Percentiles rank a stretch among this genome's conserved stretches.
Evolutionary conservation across 2,113 vertebrate species (phyloP).

Genomic region (Protomyctophum bolini): DNA sequence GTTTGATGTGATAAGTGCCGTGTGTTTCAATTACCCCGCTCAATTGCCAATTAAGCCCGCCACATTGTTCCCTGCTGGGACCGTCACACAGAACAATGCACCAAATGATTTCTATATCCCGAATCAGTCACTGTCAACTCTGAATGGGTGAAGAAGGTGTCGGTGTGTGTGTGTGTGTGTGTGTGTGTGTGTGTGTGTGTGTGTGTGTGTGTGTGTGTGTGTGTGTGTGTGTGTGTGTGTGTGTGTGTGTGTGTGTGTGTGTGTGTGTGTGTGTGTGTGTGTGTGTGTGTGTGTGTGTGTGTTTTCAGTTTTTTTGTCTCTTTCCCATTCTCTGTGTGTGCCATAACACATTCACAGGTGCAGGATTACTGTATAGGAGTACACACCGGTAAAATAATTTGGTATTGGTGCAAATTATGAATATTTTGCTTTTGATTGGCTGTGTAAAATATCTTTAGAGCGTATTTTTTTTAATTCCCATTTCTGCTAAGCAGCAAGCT

Average conservation of each 20-base stretch:
- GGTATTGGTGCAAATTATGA: no score
- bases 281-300: neutral
- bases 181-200: neutral
- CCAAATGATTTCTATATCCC: constrained; percentile 29
- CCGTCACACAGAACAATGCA: constrained; percentile 35
- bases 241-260: neutral
- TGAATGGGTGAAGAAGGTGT: neutral
- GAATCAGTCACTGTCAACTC: constrained; percentile 8
- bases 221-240: neutral
- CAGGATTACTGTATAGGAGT: no score
- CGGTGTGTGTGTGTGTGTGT: neutral
- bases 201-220: neutral
- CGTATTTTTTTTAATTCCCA: no score
- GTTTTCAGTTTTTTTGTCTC: neutral
- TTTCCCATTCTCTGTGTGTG: neutral
- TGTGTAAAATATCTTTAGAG: no score
- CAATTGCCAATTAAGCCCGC: constrained; percentile 57
- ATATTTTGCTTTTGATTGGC: no score
- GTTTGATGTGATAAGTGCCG: constrained; percentile 61
- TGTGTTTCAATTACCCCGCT: constrained; percentile 66
- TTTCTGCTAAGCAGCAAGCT: no score
- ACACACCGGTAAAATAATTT: no score
- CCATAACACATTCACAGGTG: neutral
- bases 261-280: neutral
- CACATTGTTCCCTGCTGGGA: constrained; percentile 43